Conservation (phyloP, 2,888 invertebrate genomes). For the Rambutsinella grinnellia region DNA sequence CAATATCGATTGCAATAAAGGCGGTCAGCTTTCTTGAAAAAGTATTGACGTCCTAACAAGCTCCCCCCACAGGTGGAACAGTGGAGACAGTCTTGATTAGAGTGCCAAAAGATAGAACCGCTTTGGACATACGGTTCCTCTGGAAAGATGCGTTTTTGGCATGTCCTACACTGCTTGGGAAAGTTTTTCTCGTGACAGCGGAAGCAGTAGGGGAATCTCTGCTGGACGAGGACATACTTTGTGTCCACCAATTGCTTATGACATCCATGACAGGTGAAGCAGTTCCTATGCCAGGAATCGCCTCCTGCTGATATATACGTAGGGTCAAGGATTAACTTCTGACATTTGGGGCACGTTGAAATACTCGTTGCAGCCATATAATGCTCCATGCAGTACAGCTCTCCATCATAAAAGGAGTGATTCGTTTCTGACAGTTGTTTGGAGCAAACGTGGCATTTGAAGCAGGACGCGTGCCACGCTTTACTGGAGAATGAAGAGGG, state of each 20-base stretch:
- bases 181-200: conserved; percentile 50
- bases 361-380: conserved; percentile 38
- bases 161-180: conserved; percentile 36
- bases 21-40: conserved; percentile 40
- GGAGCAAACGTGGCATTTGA: conserved; percentile 35
- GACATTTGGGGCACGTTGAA: conserved; percentile 45
- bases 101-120: conserved; percentile 49
- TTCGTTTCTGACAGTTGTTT: conserved; percentile 23
- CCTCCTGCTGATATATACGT: conserved; percentile 46
- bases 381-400: conserved; percentile 49
- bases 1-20: conserved; percentile 57
- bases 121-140: conserved; percentile 45
- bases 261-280: conserved; percentile 45
- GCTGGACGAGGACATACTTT: conserved; percentile 28
- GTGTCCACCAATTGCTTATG: conserved; percentile 40
- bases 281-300: conserved; percentile 42
- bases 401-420: conserved; percentile 39
- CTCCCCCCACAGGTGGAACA: conserved; percentile 45
- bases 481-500: not conserved
- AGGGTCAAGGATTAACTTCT: conserved; percentile 42
- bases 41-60: conserved; percentile 30
- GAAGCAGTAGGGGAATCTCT: conserved; percentile 22
- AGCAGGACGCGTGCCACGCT: conserved; percentile 38
- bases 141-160: conserved; percentile 24
- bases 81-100: conserved; percentile 41